Evolutionary conservation across 2,113 vertebrate genomes (phyloP).

Genomic region (Talpa occidentalis): DNA sequence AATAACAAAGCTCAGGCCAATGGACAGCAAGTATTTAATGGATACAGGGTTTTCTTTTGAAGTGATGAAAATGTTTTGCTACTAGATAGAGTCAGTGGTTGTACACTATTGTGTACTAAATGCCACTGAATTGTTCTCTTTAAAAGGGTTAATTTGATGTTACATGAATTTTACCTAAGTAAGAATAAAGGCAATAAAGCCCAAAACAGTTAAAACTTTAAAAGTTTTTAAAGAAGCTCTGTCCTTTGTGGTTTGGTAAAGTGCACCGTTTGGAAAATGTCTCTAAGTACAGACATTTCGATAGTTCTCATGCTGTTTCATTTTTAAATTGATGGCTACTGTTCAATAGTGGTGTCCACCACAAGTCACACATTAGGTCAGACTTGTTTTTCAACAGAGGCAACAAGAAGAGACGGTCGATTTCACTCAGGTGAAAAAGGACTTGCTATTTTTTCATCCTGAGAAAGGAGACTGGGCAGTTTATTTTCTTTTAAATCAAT

Average conservation of each 20-base stretch:
- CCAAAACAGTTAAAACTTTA: not conserved
- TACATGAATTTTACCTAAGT: not conserved
- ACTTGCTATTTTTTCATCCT: not conserved
- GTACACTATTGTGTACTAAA: not conserved
- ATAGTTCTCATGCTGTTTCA: not conserved
- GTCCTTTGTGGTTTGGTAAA: conserved; percentile 9
- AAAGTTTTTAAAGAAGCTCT: conserved; percentile 2
- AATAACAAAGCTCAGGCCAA: not conserved
- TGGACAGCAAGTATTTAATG: not conserved
- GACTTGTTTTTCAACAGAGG: not conserved
- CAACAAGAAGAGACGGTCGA: not conserved
- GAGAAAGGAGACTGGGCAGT: not conserved
- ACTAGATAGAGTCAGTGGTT: not conserved
- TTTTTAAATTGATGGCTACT: conserved; percentile 7
- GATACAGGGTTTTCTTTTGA: not conserved
- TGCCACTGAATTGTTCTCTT: not conserved
- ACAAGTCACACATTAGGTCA: not conserved
- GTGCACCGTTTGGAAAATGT: conserved; percentile 19
- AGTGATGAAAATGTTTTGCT: not conserved
- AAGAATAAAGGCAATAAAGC: not conserved
- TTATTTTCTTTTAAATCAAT: conserved; percentile 39
- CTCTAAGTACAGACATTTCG: not conserved
- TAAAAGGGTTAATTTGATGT: not conserved
- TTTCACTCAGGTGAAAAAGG: not conserved
- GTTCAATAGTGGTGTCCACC: not conserved